Base-by-base conservation (phyloP, 2,888 invertebrate species). In the Temnothorax rugatulus region DNA sequence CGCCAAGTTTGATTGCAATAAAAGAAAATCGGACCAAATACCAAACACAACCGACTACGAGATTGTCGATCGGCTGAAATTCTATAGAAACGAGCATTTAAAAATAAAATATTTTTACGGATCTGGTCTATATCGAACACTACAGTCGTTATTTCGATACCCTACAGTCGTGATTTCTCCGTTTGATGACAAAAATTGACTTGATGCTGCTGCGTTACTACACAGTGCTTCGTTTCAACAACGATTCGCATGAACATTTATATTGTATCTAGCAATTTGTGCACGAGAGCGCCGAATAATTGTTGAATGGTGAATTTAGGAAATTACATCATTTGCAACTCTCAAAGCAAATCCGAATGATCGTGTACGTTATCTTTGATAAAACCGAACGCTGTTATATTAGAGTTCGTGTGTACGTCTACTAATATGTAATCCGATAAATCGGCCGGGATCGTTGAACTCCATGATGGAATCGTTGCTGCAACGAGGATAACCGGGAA, bases 401-500 rank as follows among this genome's bases (percentile, higher is more conserved):
- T 57, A 47, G 38, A 68, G 44, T 34, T 57, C 44, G 29, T 25
- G n/a, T n/a, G 25, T 1, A n/a, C 54, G 18, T 59, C 11, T 59
- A 25, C 47, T 44, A 75, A 34, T 38, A 18, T 38, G 15, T 50
- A 68, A 75, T 82, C 41, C 75, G 18, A 68, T 57, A 73, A 54
- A 61, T 52, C 29, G 38, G 4, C 41, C 44, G 21, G n/a, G 71
- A 71, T 76, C 52, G 57, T 84, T 76, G 82, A 81, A 71, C 63
- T 38, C 47, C 8, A 21, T 61, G 68, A 54, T 61, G 25, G 69
- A 61, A 73, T 81, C 73, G 54, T 79, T 54, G 59, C 63, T 57
- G 75, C 57, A 34, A 52, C 54, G 68, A 63, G 76, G 54, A 75
- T 75, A 63, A 69, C 47, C 34, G 61, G 86, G 74, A 63, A 69